Evolutionary conservation across 2,888 invertebrate species (phyloP), one percentile per base, ranked within the genome.

Genomic region (Teleogryllus oceanicus): DNA sequence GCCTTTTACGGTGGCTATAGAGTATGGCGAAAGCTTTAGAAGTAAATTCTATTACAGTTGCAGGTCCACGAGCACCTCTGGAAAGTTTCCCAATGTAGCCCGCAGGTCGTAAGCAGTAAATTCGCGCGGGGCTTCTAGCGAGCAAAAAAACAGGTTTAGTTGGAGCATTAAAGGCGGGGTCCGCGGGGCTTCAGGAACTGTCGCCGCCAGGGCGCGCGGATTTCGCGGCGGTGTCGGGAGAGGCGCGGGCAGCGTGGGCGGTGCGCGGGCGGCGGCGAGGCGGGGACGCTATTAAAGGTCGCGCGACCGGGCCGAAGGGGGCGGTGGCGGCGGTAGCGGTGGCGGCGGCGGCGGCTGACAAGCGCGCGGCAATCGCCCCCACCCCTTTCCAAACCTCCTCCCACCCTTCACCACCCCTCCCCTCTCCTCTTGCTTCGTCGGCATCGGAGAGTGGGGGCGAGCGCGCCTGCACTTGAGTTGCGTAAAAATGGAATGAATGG

Each of bases 41-140:
- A 62, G 62, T 62, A 62, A 62, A 62, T 62, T 62, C 62, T 62
- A 62, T 62, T 62, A 62, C 62, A 62, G 62, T 62, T 62, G 62
- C 62, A 62, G 62, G 62, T 13, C 8, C 62, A 13, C 62, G 62
- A 62, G 62, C 62, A 62, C 62, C 16, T 62, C 62, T 62, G 62
- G 62, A 62, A 62, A 62, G 62, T 62, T 62, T 62, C 62, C 62
- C 62, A 62, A 62, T 62, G 62, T 62, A 62, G 16, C 62, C 62
- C 62, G 62, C n/a, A 62, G 62, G 62, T 62, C 62, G 16, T 62
- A 62, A 62, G 62, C 62, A 62, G 62, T 62, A 62, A 62, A 62
- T 16, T 62, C 16, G 62, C 62, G 62, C 62, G 62, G 62, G 62
- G 62, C 62, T 62, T 62, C 62, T 62, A 62, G 62, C 62, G 62